Evolutionary conservation across 2,888 invertebrate genomes (phyloP).

Genomic region (Agonopterix arenella): DNA sequence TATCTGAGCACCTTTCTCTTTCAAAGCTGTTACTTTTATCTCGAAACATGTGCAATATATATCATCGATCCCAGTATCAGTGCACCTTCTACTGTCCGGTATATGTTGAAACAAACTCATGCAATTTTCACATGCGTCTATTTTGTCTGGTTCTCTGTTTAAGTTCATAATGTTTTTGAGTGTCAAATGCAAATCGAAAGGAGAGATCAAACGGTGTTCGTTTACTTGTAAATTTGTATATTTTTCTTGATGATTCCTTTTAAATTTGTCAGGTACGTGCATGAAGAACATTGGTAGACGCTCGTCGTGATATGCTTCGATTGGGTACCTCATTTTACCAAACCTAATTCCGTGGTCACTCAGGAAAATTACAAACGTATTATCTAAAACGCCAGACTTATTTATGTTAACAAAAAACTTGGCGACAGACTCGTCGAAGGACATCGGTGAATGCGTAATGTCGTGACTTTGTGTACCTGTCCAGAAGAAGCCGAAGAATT

Average conservation of each 20-base stretch:
- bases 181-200: conserved; percentile 3
- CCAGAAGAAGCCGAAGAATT: not conserved
- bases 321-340: not conserved
- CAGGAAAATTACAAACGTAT: not conserved
- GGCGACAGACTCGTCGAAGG: not conserved
- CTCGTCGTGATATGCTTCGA: not conserved
- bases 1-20: no score
- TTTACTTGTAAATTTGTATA: not conserved
- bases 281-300: conserved; percentile 1
- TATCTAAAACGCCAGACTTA: not conserved
- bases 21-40: no score
- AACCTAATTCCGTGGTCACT: not conserved
- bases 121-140: not conserved
- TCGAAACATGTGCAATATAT: not conserved
- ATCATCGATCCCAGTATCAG: not conserved
- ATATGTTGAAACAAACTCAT: conserved; percentile 1
- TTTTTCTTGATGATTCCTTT: not conserved
- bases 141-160: not conserved
- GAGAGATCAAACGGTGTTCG: not conserved
- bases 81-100: not conserved
- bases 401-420: not conserved
- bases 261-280: not conserved
- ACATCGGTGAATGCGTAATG: not conserved
- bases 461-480: not conserved
- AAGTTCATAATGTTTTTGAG: not conserved